Evolutionary conservation across 2,888 invertebrate genomes (phyloP), one percentile per base, ranked within the genome.

Genomic region (Eustalomyia histrio): DNA sequence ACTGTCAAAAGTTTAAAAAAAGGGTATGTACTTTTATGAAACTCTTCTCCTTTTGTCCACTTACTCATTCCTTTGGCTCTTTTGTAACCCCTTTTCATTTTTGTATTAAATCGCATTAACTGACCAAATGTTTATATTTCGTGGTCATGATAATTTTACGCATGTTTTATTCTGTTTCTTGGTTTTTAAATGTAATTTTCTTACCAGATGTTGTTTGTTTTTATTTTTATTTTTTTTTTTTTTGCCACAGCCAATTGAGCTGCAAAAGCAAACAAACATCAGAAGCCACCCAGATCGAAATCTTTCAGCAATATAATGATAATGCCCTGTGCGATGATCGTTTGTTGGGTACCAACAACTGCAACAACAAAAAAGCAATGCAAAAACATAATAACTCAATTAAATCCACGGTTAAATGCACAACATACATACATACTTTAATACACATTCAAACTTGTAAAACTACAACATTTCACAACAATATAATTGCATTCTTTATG

Each of bases 271-370:
- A 58, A 60, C 55, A 68, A 78, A 73, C 75, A 75, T 72, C 80
- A 68, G 83, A 76, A 83, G 83, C 83, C 83, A 83, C 83, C 82
- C 83, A 82, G 83, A 83, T 83, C 63, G 82, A 68, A 78, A 83
- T 82, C 83, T 80, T 75, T 73, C 75, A 79, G 67, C 79, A 68
- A 72, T 72, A 61, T 80, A 78, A 82, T 82, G 68, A 75, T 69
- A 61, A 73, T 61, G 69, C 76, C 79, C 55, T 63, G 61, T 63
- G 35, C 73, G 6, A 50, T 72, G 60, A 65, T 65, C n/a, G 64
- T 55, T 60, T 52, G 39, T 12, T 65, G 65, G 12, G 39, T 39
- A 14, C n/a, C n/a, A 7, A 14, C 14, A 47, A n/a, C 14, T 39
- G 39, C 2, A 29, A 7, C 29, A 29, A 39, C 21, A 43, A 52